Conservation (phyloP, 2,888 invertebrate species). For the Argyresthia albistria region DNA sequence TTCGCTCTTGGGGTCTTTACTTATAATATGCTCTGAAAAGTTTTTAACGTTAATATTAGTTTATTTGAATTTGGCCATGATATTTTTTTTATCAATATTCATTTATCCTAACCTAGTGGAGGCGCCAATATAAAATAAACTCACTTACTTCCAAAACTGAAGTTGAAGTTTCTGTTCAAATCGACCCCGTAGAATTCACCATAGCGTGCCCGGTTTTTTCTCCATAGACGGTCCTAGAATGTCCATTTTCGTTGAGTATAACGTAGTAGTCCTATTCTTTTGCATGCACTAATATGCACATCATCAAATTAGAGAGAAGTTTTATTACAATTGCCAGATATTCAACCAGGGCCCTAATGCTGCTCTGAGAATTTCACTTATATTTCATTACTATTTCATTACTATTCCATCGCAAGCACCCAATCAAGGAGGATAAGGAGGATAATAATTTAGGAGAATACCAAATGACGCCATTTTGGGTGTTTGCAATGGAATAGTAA, state of each 20-base stretch:
- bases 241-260: constrained; percentile 2
- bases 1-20: constrained; percentile 20
- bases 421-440: too few species aligned
- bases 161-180: constrained; percentile 76
- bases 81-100: not conserved
- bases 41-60: not conserved
- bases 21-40: constrained; percentile 29
- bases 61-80: not conserved
- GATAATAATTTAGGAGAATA: too few species aligned
- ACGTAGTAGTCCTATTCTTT: not conserved
- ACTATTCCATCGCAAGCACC: too few species aligned
- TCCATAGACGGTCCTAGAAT: constrained; percentile 73
- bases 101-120: not conserved
- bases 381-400: too few species aligned
- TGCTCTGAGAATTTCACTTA: too few species aligned
- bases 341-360: too few species aligned
- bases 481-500: too few species aligned
- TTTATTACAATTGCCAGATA: too few species aligned
- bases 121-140: not conserved
- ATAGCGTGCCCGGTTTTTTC: constrained; percentile 67
- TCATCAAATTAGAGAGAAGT: too few species aligned
- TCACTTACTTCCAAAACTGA: constrained; percentile 63
- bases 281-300: too few species aligned
- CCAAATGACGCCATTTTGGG: too few species aligned
- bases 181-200: constrained; percentile 64